A percentile compares a stretch with the other conserved stretches of the same genome.
These are phyloP conservation scores for Stictocephala bisonia DNA, from an alignment of 2,888 invertebrate genomes.

Conservation along the genomic window DNA sequence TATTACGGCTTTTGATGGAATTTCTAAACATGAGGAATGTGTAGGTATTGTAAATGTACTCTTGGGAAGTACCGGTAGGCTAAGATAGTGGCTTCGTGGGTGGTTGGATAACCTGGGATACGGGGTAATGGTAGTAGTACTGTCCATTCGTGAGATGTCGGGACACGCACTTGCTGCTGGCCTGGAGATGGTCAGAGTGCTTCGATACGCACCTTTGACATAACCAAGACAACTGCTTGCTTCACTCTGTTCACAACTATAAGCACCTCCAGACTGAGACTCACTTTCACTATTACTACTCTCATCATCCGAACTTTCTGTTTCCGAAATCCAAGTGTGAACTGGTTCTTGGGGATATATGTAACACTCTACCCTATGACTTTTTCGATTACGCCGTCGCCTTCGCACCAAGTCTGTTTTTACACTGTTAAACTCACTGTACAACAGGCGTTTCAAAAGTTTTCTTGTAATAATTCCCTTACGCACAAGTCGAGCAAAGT, in stretches of 20 bases:
- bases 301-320: slow-evolving; percentile 52
- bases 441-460: slow-evolving; percentile 79
- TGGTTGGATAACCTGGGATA: neutral
- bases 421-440: slow-evolving; percentile 66
- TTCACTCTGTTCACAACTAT: slow-evolving; percentile 61
- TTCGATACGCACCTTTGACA: slow-evolving; percentile 39
- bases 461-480: slow-evolving; percentile 77
- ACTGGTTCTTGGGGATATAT: slow-evolving; percentile 58
- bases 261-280: slow-evolving; percentile 61
- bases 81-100: slow-evolving; percentile 35
- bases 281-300: slow-evolving; percentile 55
- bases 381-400: slow-evolving; percentile 65
- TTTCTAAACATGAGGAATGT: slow-evolving; percentile 70
- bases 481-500: slow-evolving; percentile 80
- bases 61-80: slow-evolving; percentile 27
- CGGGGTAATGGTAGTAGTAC: slow-evolving; percentile 23
- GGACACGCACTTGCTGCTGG: slow-evolving; percentile 20
- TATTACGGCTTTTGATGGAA: slow-evolving; percentile 67
- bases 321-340: slow-evolving; percentile 52
- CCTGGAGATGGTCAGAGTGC: slow-evolving; percentile 43
- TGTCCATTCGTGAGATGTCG: slow-evolving; percentile 45
- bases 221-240: slow-evolving; percentile 42
- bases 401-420: slow-evolving; percentile 68
- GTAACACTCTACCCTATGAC: slow-evolving; percentile 66
- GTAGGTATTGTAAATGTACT: slow-evolving; percentile 55